Percentiles rank a stretch among this genome's conserved stretches.
Conservation (phyloP, 2,113 vertebrate genomes). For the Scopus umbretta region DNA sequence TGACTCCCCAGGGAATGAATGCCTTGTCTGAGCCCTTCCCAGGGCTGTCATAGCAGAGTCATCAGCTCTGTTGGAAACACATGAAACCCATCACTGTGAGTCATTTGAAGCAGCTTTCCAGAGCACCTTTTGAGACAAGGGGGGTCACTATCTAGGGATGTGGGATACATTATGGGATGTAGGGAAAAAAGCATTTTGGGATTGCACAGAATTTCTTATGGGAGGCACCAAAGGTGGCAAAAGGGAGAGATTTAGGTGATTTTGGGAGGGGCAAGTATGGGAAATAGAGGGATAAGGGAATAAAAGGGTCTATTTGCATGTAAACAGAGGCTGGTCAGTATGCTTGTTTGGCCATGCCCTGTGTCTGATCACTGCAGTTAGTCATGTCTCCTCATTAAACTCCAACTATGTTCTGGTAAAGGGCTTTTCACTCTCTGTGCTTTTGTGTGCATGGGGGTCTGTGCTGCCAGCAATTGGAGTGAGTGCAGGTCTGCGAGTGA, state of each 20-base stretch:
- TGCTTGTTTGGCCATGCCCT: not conserved
- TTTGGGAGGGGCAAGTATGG: not conserved
- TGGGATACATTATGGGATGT: not conserved
- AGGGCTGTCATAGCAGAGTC: not conserved
- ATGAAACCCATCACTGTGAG: not conserved
- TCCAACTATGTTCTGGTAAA: not conserved
- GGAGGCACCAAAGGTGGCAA: not conserved
- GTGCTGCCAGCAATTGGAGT: not conserved
- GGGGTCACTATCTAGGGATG: not conserved
- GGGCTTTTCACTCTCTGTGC: not conserved
- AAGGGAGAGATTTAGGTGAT: not conserved
- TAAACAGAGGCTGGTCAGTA: not conserved
- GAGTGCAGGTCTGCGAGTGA: not conserved
- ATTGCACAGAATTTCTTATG: not conserved
- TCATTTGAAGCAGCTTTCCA: not conserved
- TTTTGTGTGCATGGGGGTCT: not conserved
- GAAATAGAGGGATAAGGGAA: not conserved
- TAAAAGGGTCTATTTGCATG: not conserved
- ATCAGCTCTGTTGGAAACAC: not conserved
- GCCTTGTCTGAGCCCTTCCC: rapidly evolving
- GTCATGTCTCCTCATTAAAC: not conserved
- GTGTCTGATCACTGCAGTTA: not conserved
- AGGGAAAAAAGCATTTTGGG: not conserved
- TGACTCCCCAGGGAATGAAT: not conserved
- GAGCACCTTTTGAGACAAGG: not conserved